Evolutionary conservation across 2,888 invertebrate genomes (phyloP), one percentile per base, ranked within the genome.

Genomic region (Chalcis sispes): DNA sequence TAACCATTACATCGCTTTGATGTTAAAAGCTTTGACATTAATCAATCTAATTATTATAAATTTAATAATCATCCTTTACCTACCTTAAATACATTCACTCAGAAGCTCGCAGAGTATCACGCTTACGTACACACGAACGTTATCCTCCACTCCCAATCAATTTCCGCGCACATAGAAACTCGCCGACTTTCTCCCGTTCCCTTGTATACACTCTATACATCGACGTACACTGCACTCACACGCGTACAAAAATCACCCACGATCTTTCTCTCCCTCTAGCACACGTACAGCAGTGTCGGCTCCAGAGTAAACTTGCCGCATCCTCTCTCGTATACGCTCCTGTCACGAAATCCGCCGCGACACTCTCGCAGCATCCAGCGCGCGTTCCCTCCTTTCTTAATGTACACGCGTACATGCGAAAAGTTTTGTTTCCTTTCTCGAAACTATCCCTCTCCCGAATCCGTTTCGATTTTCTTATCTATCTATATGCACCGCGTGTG

Each of bases 361-460:
- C 69, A 75, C 70, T 72, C 75, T 73, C 78, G 75, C 78, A 78
- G 78, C 78, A 78, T 78, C 78, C 64, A 56, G 54, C 66, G 52
- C 52, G 20, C 65, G 13, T 58, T 15, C 40, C 4, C 50, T 15
- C 46, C 1, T 18, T 4, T 25, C 15, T 10, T 10, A 10, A 36
- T n/a, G n/a, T n/a, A n/a, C n/a, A n/a, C 36, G 36, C 32, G 36
- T 10, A 46, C 46, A 46, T n/a, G 46, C 4, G 15, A 7, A 15
- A 8, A 36, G 36, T 36, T 10, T 36, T 36, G 5, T 36, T 10
- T 36, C 10, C 10, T 36, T 36, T 36, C 36, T 36, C n/a, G n/a
- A n/a, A n/a, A n/a, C n/a, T n/a, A n/a, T n/a, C n/a, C n/a, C n/a
- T n/a, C 36, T 7, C 36, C 61, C 15, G 23, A 20, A 50, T 52